phyloP scores from a whole-genome alignment of 2,888 invertebrate species.

The Lycophotia porphyrea region DNA sequence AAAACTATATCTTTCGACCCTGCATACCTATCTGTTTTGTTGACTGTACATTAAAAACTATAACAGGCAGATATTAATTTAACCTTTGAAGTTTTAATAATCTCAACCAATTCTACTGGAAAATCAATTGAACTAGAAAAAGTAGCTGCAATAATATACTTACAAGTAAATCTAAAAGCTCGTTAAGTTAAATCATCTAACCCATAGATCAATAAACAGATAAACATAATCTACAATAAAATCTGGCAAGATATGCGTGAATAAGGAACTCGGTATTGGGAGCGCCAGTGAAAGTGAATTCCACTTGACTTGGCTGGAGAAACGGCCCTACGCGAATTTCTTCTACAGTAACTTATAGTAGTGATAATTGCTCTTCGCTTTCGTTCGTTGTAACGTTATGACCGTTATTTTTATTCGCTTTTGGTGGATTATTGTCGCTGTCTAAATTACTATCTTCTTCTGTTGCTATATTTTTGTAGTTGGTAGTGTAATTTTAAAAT shows the following conservation, averaged over 20 bases:
- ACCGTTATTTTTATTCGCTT: conserved; percentile 19
- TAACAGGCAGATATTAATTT: background rate
- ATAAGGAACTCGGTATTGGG: conserved; percentile 62
- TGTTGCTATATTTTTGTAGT: conserved; percentile 1
- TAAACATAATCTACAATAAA: conserved; percentile 32
- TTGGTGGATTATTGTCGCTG: background rate
- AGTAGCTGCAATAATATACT: background rate
- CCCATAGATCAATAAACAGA: conserved; percentile 31
- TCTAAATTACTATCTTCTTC: conserved; percentile 2
- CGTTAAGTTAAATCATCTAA: background rate
- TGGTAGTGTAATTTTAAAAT: background rate
- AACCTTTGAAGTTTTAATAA: background rate
- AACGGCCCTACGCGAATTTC: conserved; percentile 72
- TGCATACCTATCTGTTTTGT: too few species aligned
- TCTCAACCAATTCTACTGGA: background rate
- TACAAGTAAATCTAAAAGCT: background rate
- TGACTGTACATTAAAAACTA: background rate
- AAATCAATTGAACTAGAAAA: background rate
- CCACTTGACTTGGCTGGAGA: conserved; percentile 65
- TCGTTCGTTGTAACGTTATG: conserved; percentile 26
- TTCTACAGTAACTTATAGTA: conserved; percentile 38
- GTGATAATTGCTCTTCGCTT: conserved; percentile 47
- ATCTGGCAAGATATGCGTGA: conserved; percentile 39
- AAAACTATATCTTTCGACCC: too few species aligned
- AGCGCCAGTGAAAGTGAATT: conserved; percentile 77